These are phyloP conservation scores for Caenorhabditis sp. DNA, from an alignment of 2,888 invertebrate species.

Conservation along the genomic window DNA sequence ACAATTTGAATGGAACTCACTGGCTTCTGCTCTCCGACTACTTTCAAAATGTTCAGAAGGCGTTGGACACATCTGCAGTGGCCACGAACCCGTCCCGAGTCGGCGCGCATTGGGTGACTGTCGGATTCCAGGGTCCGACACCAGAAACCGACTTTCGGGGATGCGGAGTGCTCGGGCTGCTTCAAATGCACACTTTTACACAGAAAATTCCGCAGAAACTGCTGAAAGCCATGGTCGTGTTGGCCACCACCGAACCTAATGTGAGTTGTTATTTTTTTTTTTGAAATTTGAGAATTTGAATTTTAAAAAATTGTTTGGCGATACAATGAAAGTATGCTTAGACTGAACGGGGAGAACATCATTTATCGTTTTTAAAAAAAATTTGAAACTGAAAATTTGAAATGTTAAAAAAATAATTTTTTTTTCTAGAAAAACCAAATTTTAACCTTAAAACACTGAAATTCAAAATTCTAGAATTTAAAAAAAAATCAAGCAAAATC, in stretches of 20 bases:
- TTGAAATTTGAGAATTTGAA: not conserved
- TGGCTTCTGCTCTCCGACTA: constrained; percentile 67
- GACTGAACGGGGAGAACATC: too few species aligned
- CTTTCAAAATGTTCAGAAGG: constrained; percentile 27
- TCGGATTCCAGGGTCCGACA: constrained; percentile 68
- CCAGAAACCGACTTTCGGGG: constrained; percentile 72
- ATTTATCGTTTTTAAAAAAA: too few species aligned
- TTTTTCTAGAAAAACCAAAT: too few species aligned
- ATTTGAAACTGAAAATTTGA: not conserved
- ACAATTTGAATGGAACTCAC: constrained; percentile 55
- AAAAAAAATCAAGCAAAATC: too few species aligned
- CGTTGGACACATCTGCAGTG: constrained; percentile 35
- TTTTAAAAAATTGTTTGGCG: not conserved
- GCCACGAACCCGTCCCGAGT: not conserved
- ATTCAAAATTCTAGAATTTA: too few species aligned
- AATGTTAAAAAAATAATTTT: too few species aligned
- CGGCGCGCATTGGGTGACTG: constrained; percentile 70
- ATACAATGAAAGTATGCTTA: too few species aligned
- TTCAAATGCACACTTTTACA: constrained; percentile 66
- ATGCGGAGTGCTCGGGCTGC: constrained; percentile 66
- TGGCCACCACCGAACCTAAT: constrained; percentile 65
- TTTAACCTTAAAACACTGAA: too few species aligned
- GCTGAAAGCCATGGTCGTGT: constrained; percentile 56
- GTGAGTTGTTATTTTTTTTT: constrained; percentile 32
- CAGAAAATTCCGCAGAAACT: constrained; percentile 34